Evolutionary conservation across 2,113 vertebrate genomes (phyloP), one percentile per base, ranked within the genome.

Genomic region (Notarius lentiginosus): DNA sequence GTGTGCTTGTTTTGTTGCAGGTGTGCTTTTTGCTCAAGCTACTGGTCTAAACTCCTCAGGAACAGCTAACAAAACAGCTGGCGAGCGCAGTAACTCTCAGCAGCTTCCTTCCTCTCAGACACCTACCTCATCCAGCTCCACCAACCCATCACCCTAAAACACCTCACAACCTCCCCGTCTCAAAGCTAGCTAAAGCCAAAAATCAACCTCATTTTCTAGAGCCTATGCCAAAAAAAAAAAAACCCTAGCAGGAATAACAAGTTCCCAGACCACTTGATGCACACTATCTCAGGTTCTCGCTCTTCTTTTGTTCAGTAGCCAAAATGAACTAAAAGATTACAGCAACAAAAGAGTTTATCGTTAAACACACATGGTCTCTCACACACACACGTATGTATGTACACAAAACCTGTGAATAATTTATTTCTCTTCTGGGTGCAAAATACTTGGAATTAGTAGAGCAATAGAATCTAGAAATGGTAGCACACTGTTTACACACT

Each of bases 1-100:
- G 11, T 72, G 9, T 65, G 55, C 58, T n/a, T 22, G 27, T 86
- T 91, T 88, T 91, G 58, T 77, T 72, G 4, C 83, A 99, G 98
- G 98, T 88, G 97, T 99, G 89, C 95, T 99, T 86, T 99, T 97
- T 47, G 97, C 97, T 86, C 98, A 99, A 94, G 95, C 96, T 14
- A 92, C 96, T 0, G 96, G 95, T 58, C 91, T 95, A 61, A 92
- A 94, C 73, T 93, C 95, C 7, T 95, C 96, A 12, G 91, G 91
- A n/a, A 92, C 92, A 7, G 93, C 96, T 47, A 92, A 89, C 0
- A 88, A 97, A 94, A 91, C 95, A 9, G 87, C 92, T 77, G 79
- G 93, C 82, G 88, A 92, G 85, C 87, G 94, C 5, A 87, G 89
- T 9, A 87, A 93, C 79, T 84, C 87, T 0, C 94, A 94, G 80